These are phyloP conservation scores for Helicorthomorpha holstii DNA, from an alignment of 1,140 invertebrate species.

Conservation along the genomic window DNA sequence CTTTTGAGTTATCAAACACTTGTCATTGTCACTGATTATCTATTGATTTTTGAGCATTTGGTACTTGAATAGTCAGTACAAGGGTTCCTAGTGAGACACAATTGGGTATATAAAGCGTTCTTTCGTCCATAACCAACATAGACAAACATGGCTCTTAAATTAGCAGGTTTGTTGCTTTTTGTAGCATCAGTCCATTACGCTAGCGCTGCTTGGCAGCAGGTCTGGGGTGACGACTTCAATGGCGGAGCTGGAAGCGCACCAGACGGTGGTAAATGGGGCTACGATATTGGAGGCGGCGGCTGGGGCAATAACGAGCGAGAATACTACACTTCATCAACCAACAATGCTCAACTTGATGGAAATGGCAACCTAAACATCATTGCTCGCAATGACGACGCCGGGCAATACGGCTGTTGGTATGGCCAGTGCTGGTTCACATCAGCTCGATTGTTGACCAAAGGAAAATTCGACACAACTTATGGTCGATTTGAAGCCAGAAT, in stretches of 20 bases:
- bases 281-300: not conserved
- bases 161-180: too few species aligned
- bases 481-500: slow-evolving; percentile 6
- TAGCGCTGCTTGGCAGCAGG: not conserved
- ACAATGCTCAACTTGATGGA: not conserved
- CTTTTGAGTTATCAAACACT: too few species aligned
- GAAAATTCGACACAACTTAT: slow-evolving; percentile 1
- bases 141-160: too few species aligned
- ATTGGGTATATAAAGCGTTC: too few species aligned
- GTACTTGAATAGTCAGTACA: too few species aligned
- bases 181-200: too few species aligned
- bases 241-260: not conserved
- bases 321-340: not conserved
- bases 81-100: too few species aligned
- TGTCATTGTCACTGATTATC: too few species aligned
- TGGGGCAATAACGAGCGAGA: not conserved
- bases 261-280: not conserved
- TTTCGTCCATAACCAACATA: too few species aligned
- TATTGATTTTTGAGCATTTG: too few species aligned
- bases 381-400: not conserved
- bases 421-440: not conserved
- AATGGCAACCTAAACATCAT: not conserved
- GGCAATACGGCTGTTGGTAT: not conserved
- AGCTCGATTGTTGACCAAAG: not conserved
- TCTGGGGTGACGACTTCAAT: not conserved